Evolutionary conservation across 2,888 invertebrate species (phyloP).

Genomic region (Steinernema scapterisci): DNA sequence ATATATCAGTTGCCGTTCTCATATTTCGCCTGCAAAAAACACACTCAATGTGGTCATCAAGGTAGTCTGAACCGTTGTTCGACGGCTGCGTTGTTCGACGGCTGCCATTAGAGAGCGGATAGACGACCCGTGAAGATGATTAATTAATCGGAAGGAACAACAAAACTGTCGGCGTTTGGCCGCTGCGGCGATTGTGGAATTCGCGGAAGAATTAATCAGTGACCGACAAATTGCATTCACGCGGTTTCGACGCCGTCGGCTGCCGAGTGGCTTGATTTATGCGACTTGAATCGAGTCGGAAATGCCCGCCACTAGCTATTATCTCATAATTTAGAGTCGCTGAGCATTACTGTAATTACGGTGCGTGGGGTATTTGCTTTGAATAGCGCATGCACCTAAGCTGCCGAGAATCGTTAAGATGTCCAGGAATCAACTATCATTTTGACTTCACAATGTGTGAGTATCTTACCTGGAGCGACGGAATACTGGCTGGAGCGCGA

Average conservation of each 20-base stretch:
- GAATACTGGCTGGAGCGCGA: constrained; percentile 24
- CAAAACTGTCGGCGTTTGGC: background rate
- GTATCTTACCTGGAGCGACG: constrained; percentile 10
- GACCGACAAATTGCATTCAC: constrained; percentile 24
- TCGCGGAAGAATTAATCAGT: constrained; percentile 18
- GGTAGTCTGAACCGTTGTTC: no score
- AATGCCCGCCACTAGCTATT: background rate
- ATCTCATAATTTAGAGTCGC: constrained; percentile 14
- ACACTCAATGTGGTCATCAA: no score
- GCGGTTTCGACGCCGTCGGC: constrained; percentile 7
- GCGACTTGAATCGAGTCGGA: background rate
- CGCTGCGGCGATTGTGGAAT: background rate
- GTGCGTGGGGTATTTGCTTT: no score
- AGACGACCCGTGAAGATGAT: background rate
- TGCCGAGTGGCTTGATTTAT: background rate
- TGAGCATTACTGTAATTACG: background rate
- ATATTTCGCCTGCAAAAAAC: no score
- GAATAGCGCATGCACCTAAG: background rate
- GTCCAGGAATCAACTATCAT: background rate
- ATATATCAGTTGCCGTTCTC: no score
- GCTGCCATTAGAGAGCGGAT: no score
- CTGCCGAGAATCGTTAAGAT: no score
- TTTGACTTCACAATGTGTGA: background rate
- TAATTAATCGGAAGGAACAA: constrained; percentile 18
- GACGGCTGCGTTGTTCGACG: no score